Percentiles rank a stretch among this genome's conserved stretches.
phyloP scores from a whole-genome alignment of 2,888 invertebrate genomes.

The Penaeus monodon region DNA sequence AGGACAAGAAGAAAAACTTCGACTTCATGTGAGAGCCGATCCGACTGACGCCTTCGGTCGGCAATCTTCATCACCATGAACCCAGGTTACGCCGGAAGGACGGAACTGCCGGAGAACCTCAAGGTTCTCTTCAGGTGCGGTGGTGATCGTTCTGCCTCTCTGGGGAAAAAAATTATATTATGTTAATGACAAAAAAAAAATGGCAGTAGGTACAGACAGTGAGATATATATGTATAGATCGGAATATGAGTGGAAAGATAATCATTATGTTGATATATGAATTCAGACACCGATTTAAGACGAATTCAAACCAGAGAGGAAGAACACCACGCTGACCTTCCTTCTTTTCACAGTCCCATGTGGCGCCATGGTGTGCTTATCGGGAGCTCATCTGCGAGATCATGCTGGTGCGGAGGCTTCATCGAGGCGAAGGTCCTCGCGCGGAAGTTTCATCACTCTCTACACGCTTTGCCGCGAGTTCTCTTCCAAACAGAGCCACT shows the following conservation, averaged over 20 bases:
- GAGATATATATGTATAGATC: too few species aligned
- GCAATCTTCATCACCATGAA: slow-evolving; percentile 99
- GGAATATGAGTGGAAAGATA: too few species aligned
- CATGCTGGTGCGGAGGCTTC: slow-evolving; percentile 99
- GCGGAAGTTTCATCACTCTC: slow-evolving; percentile 94
- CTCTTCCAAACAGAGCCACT: slow-evolving; percentile 95
- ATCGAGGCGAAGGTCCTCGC: slow-evolving; percentile 93
- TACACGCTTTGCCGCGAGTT: slow-evolving; percentile 91
- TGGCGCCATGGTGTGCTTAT: slow-evolving; percentile 98
- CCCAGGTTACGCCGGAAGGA: slow-evolving; percentile 95
- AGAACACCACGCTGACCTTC: neutral
- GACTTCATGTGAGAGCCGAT: slow-evolving; percentile 97
- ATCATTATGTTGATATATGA: too few species aligned
- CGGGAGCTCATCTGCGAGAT: slow-evolving; percentile 97
- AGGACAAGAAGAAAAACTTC: slow-evolving; percentile 86
- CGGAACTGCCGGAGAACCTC: slow-evolving; percentile 85
- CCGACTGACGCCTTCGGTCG: slow-evolving; percentile 85
- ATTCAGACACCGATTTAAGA: too few species aligned
- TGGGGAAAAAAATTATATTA: too few species aligned
- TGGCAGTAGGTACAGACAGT: too few species aligned
- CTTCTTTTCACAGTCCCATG: slow-evolving; percentile 81
- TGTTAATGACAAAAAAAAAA: too few species aligned
- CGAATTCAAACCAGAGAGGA: too few species aligned
- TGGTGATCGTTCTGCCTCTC: too few species aligned
- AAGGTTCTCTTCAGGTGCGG: slow-evolving; percentile 73